Percentiles rank a stretch among this genome's conserved stretches.
phyloP scores from a whole-genome alignment of 2,113 vertebrate species.

The Myotis brandtii region DNA sequence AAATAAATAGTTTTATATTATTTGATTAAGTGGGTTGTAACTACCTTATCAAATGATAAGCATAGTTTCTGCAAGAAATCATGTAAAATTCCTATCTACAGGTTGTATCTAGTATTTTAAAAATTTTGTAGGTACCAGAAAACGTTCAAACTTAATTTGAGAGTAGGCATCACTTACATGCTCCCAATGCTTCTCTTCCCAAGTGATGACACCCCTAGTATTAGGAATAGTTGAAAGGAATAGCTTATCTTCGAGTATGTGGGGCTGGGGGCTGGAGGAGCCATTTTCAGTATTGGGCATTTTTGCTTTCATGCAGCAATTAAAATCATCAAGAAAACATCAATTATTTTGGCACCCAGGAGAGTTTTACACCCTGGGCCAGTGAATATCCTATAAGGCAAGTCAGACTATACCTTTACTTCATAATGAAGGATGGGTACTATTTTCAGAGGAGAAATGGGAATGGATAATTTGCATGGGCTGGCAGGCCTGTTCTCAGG shows the following conservation, averaged over 20 bases:
- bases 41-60: constrained; percentile 32
- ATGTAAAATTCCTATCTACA: neutral
- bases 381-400: neutral
- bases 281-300: neutral
- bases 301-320: neutral
- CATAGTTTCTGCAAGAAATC: constrained; percentile 34
- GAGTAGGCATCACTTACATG: neutral
- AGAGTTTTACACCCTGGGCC: neutral
- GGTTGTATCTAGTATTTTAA: constrained; percentile 7
- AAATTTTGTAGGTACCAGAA: neutral
- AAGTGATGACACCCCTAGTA: neutral
- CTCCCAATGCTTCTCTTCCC: neutral
- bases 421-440: neutral
- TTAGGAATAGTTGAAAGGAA: constrained; percentile 11
- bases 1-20: constrained; percentile 11
- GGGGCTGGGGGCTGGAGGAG: neutral
- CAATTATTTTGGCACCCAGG: neutral
- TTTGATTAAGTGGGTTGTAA: constrained; percentile 15
- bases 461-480: neutral
- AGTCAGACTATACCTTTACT: neutral
- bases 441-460: neutral
- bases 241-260: neutral
- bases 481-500: neutral
- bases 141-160: constrained; percentile 4
- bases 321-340: neutral